Percentiles rank a stretch among this genome's conserved stretches.
phyloP scores from a whole-genome alignment of 2,797 vertebrate genomes.

The Cetoscarus ocellatus region DNA sequence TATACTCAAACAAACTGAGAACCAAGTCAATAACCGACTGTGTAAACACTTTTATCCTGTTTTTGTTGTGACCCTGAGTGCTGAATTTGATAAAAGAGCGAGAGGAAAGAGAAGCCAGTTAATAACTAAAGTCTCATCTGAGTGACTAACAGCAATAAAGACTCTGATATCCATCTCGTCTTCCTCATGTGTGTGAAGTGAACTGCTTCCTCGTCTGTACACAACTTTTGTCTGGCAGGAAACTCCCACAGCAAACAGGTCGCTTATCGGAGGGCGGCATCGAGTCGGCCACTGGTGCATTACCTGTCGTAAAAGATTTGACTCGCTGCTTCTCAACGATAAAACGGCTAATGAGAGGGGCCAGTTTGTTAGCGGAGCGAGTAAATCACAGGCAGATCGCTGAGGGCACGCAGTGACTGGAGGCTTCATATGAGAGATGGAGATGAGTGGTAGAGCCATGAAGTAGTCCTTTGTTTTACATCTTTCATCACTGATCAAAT shows the following conservation, averaged over 20 bases:
- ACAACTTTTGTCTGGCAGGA: slow-evolving; percentile 57
- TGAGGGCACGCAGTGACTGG: neutral
- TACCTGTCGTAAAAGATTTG: slow-evolving; percentile 50
- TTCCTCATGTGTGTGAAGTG: slow-evolving; percentile 20
- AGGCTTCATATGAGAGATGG: too few species aligned
- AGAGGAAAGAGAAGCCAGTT: neutral
- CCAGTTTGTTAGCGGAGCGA: neutral
- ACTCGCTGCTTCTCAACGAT: slow-evolving; percentile 3
- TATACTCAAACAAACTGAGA: neutral
- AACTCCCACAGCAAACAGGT: slow-evolving; percentile 59
- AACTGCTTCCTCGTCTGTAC: slow-evolving; percentile 48
- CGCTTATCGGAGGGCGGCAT: slow-evolving; percentile 65
- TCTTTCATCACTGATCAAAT: too few species aligned
- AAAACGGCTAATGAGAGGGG: slow-evolving; percentile 25
- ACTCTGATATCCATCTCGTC: slow-evolving; percentile 31
- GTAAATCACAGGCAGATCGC: slow-evolving; percentile 47
- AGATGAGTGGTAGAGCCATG: too few species aligned
- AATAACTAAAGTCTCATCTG: slow-evolving; percentile 18
- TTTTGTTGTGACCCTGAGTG: slow-evolving; percentile 3
- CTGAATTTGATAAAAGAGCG: slow-evolving; percentile 7
- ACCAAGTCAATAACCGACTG: neutral
- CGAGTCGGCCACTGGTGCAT: slow-evolving; percentile 49
- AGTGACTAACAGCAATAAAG: slow-evolving; percentile 6
- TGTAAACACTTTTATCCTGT: slow-evolving; percentile 20
- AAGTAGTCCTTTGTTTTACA: too few species aligned